These are phyloP conservation scores for Brachycybe producta DNA, from an alignment of 2,888 invertebrate genomes.

Conservation along the genomic window DNA sequence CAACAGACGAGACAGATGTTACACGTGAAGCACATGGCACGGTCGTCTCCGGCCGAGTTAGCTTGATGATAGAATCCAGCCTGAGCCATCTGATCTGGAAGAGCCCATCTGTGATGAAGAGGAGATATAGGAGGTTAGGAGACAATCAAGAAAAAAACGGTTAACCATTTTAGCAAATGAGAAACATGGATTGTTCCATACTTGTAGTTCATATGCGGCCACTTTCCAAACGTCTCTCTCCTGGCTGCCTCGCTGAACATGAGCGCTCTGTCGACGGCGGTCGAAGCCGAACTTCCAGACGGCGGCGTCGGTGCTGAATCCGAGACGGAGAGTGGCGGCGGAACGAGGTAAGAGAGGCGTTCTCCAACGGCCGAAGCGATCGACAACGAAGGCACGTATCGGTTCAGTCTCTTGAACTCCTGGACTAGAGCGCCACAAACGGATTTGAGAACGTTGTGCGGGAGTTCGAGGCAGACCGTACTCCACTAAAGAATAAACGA, in stretches of 20 bases:
- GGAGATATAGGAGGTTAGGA: too few species aligned
- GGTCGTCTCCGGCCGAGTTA: constrained; percentile 73
- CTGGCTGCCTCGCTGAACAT: constrained; percentile 91
- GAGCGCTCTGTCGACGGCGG: constrained; percentile 32
- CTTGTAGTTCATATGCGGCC: constrained; percentile 97
- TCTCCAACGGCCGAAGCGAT: constrained; percentile 82
- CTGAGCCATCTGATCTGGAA: constrained; percentile 92
- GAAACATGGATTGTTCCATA: constrained; percentile 33
- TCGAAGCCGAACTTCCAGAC: background rate
- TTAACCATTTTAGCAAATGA: background rate
- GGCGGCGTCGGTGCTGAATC: constrained; percentile 36
- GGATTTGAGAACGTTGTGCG: constrained; percentile 61
- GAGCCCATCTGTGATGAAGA: constrained; percentile 62
- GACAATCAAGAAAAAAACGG: constrained; percentile 6
- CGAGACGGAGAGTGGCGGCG: too few species aligned
- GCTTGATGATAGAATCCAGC: constrained; percentile 95
- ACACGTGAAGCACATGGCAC: constrained; percentile 93
- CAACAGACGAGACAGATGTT: constrained; percentile 88
- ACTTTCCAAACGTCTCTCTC: constrained; percentile 77
- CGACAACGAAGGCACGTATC: constrained; percentile 70
- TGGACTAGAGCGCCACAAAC: constrained; percentile 66
- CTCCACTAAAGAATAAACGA: constrained; percentile 58
- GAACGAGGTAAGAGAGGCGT: constrained; percentile 62
- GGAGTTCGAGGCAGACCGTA: constrained; percentile 68
- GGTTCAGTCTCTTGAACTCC: constrained; percentile 67